A percentile compares a stretch with the other conserved stretches of the same genome.
These are phyloP conservation scores for Rhynchomys soricoides DNA, from an alignment of 2,113 vertebrate species.

Conservation along the genomic window DNA sequence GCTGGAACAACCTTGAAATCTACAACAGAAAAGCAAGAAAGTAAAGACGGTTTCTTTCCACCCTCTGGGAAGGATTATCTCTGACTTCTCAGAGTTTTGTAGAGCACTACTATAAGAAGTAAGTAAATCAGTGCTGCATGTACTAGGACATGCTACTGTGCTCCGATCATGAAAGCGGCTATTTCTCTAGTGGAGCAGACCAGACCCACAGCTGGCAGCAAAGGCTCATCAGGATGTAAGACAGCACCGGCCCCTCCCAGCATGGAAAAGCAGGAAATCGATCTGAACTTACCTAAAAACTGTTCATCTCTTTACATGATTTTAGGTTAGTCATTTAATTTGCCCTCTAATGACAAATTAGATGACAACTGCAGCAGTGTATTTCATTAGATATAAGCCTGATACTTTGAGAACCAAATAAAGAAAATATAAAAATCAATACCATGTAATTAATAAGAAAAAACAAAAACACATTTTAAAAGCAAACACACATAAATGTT, in stretches of 20 bases:
- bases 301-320: slow-evolving; percentile 56
- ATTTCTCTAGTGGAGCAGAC: background rate
- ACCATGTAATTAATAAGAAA: slow-evolving; percentile 3
- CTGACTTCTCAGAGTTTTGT: slow-evolving; percentile 15
- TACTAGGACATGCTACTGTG: background rate
- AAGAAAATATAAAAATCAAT: slow-evolving; percentile 62
- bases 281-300: slow-evolving; percentile 73
- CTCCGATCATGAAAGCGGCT: background rate
- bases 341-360: slow-evolving; percentile 64
- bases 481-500: slow-evolving; percentile 52
- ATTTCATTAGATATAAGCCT: slow-evolving; percentile 53
- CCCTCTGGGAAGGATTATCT: background rate
- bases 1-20: background rate
- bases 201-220: background rate
- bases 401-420: slow-evolving; percentile 52
- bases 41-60: background rate
- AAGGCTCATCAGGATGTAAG: background rate
- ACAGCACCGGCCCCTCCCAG: background rate
- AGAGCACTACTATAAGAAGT: slow-evolving; percentile 31
- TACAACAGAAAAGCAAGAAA: slow-evolving; percentile 31
- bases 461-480: slow-evolving; percentile 35
- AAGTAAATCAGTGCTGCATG: background rate
- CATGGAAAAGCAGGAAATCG: background rate
- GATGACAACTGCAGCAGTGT: slow-evolving; percentile 23
- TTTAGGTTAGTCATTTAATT: slow-evolving; percentile 69